A percentile compares a stretch with the other conserved stretches of the same genome.
phyloP scores from a whole-genome alignment of 2,888 invertebrate genomes.

The Calephelis perditalis region DNA sequence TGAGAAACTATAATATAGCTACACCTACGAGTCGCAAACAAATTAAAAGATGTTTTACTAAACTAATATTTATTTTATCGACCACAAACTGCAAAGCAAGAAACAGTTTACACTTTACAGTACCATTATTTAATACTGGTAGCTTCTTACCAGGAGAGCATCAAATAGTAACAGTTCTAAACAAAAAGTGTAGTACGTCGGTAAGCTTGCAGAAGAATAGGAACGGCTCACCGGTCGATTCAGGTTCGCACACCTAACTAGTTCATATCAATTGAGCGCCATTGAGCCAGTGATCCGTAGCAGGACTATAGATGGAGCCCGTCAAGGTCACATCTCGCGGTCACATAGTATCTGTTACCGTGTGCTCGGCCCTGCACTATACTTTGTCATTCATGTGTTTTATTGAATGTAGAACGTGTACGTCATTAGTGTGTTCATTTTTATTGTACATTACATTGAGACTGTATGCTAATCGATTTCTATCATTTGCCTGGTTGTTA shows the following conservation, averaged over 20 bases:
- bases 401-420: constrained; percentile 22
- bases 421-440: constrained; percentile 1
- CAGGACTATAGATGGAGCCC: constrained; percentile 49
- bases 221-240: constrained; percentile 18
- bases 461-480: constrained; percentile 3
- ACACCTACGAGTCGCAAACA: no score
- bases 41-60: no score
- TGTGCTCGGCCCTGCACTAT: constrained; percentile 39
- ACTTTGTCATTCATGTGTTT: constrained; percentile 20
- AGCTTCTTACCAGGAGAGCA: no score
- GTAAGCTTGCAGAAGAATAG: constrained; percentile 5
- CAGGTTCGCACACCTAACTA: constrained; percentile 68
- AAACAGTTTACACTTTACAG: no score
- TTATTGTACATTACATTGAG: constrained; percentile 4
- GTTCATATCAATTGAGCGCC: constrained; percentile 69
- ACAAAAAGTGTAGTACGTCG: not conserved
- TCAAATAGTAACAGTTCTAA: not conserved
- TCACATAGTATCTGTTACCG: constrained; percentile 35
- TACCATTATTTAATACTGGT: no score
- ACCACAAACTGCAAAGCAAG: no score
- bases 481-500: constrained; percentile 13
- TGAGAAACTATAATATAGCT: no score
- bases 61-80: no score
- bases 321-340: constrained; percentile 60
- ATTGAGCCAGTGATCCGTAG: constrained; percentile 63